These are phyloP conservation scores for Ischnus inquisitorius DNA, from an alignment of 2,888 invertebrate species.

Conservation along the genomic window DNA sequence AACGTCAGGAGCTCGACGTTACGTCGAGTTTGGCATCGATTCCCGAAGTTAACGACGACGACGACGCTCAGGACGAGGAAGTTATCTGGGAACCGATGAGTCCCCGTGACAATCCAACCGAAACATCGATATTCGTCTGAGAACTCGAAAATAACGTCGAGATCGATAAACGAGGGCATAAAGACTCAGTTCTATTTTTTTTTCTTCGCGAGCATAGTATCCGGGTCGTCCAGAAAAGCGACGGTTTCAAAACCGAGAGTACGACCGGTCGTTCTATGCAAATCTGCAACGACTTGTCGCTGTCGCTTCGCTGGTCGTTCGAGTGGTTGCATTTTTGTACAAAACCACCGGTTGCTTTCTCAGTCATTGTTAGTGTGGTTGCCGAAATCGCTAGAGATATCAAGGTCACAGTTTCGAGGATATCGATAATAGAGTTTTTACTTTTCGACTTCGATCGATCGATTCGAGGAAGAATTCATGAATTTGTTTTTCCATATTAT, in stretches of 20 bases:
- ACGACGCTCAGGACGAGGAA: conserved; percentile 53
- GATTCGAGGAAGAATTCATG: conserved; percentile 7
- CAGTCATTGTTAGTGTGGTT: too few species aligned
- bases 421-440: background rate
- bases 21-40: conserved; percentile 68
- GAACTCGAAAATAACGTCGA: conserved; percentile 4
- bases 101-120: conserved; percentile 52
- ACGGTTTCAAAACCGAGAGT: too few species aligned
- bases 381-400: too few species aligned
- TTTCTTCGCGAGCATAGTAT: too few species aligned
- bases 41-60: conserved; percentile 63
- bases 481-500: background rate
- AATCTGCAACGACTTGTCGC: too few species aligned
- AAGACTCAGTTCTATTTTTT: background rate
- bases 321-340: too few species aligned
- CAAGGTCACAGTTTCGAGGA: conserved; percentile 38
- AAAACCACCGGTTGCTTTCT: too few species aligned
- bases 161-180: background rate
- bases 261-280: too few species aligned
- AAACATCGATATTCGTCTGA: conserved; percentile 62
- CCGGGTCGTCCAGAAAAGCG: too few species aligned
- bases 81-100: conserved; percentile 65
- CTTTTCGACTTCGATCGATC: conserved; percentile 3
- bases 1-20: conserved; percentile 72
- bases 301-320: too few species aligned